These are phyloP conservation scores for Leptinotarsa defecta DNA, from an alignment of 1,140 invertebrate species.

Conservation along the genomic window DNA sequence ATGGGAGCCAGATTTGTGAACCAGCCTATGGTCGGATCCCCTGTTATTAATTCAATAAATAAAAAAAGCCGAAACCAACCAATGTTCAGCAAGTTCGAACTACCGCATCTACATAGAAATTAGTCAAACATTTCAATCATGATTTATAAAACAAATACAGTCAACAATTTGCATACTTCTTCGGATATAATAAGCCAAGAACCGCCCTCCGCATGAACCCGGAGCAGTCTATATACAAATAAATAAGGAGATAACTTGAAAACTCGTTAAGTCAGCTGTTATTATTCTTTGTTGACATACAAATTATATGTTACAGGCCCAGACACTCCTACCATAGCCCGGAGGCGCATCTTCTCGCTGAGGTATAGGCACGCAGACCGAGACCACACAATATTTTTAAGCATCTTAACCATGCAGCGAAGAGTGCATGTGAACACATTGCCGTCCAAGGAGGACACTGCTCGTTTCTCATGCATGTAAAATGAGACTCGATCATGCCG, in stretches of 20 bases:
- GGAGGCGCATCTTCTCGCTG: conserved; percentile 23
- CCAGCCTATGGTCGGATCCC: background rate
- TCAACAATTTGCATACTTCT: conserved; percentile 43
- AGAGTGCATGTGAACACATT: background rate
- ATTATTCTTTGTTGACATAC: conserved; percentile 55
- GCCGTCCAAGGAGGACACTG: background rate
- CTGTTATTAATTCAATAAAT: background rate
- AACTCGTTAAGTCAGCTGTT: conserved; percentile 50
- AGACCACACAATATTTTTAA: conserved; percentile 24
- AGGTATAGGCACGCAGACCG: conserved; percentile 11
- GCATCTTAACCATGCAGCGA: conserved; percentile 3
- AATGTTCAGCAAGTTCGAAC: conserved; percentile 18
- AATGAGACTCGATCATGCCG: conserved; percentile 9
- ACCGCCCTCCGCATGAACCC: conserved; percentile 27
- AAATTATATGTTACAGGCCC: conserved; percentile 51
- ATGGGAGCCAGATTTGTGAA: background rate
- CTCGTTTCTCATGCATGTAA: background rate
- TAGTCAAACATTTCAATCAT: conserved; percentile 38
- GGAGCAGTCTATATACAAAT: conserved; percentile 32
- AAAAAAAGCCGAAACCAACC: background rate
- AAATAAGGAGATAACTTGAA: conserved; percentile 50
- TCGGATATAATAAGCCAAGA: conserved; percentile 33
- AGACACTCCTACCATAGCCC: conserved; percentile 38
- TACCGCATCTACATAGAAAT: conserved; percentile 29
- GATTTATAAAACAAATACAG: conserved; percentile 48